Conservation (phyloP, 1,140 invertebrate species). For the Mylabris phalerata region DNA sequence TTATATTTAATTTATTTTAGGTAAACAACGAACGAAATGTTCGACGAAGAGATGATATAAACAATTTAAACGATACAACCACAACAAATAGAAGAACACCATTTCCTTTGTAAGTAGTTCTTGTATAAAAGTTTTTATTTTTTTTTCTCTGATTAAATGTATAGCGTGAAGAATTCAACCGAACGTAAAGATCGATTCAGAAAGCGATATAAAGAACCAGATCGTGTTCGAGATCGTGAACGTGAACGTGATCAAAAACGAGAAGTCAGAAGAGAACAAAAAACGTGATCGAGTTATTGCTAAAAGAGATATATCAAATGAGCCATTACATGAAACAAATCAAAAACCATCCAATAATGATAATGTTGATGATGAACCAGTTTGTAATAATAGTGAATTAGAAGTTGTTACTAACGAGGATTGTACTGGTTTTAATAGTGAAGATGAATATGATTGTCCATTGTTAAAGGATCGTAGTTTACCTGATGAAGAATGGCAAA, state of each 20-base stretch:
- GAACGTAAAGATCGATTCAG: conserved; percentile 35
- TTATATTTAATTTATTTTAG: conserved; percentile 19
- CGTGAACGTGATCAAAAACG: conserved; percentile 33
- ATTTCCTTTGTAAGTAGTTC: conserved; percentile 30
- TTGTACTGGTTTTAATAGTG: conserved; percentile 40
- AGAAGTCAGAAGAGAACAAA: conserved; percentile 29
- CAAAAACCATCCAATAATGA: conserved; percentile 19
- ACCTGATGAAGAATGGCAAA: conserved; percentile 40
- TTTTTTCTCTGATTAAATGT: neutral
- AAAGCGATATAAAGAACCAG: conserved; percentile 37
- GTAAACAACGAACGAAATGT: conserved; percentile 26
- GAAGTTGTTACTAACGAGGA: conserved; percentile 33
- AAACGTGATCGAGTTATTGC: conserved; percentile 30
- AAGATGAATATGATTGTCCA: conserved; percentile 40
- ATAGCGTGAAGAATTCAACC: conserved; percentile 14
- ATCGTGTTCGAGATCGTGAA: conserved; percentile 32
- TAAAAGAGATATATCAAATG: conserved; percentile 29
- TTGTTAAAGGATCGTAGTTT: conserved; percentile 28
- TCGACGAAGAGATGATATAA: conserved; percentile 34
- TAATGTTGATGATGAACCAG: conserved; percentile 22
- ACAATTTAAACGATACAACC: conserved; percentile 28
- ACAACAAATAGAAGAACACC: conserved; percentile 28
- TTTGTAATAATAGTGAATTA: conserved; percentile 30
- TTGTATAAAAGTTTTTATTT: conserved; percentile 1
- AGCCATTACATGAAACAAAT: conserved; percentile 26